phyloP scores from a whole-genome alignment of 1,140 invertebrate species.

The Micrasema minimum region DNA sequence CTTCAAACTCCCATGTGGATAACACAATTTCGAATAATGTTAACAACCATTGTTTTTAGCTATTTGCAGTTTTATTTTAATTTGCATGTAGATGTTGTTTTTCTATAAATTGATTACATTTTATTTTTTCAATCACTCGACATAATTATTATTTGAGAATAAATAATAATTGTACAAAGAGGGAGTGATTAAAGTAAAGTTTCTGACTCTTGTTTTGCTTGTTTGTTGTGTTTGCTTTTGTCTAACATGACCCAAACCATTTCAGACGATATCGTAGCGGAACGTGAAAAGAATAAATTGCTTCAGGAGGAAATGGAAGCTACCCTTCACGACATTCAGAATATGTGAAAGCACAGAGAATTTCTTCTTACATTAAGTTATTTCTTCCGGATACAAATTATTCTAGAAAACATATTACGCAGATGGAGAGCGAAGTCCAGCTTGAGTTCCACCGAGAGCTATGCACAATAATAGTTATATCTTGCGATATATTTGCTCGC shows the following conservation, averaged over 20 bases:
- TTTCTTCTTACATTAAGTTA: constrained; percentile 37
- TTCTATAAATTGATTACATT: background rate
- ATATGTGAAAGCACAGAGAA: constrained; percentile 82
- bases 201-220: constrained; percentile 7
- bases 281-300: constrained; percentile 96
- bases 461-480: constrained; percentile 30
- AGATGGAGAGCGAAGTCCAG: background rate
- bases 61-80: too few relatives aligned
- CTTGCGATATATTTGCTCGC: background rate
- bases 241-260: constrained; percentile 57
- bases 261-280: constrained; percentile 94
- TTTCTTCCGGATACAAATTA: constrained; percentile 35
- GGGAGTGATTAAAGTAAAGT: background rate
- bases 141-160: background rate
- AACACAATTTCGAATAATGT: too few relatives aligned
- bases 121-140: background rate
- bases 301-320: constrained; percentile 98
- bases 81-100: too few relatives aligned
- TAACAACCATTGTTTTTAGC: too few relatives aligned
- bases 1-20: too few relatives aligned
- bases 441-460: background rate
- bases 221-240: constrained; percentile 32
- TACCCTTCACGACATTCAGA: constrained; percentile 98
- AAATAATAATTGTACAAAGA: background rate
- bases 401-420: constrained; percentile 28